Evolutionary conservation across 2,113 vertebrate genomes (phyloP).

Genomic region (Myxocyprinus asiaticus): DNA sequence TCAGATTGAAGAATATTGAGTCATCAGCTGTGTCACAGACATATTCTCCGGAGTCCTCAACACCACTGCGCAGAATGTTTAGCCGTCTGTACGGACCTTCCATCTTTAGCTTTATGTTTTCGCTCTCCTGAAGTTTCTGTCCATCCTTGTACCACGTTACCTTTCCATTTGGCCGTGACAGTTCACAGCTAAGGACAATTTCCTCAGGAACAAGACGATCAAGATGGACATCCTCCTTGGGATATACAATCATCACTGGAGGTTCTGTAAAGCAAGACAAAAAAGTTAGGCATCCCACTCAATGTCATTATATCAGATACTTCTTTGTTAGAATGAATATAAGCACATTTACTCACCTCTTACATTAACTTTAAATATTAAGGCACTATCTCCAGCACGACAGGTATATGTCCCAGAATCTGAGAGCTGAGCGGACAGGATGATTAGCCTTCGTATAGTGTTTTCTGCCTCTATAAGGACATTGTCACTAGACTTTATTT

Average conservation of each 20-base stretch:
- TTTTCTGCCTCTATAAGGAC: conserved; percentile 61
- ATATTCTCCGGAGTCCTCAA: conserved; percentile 85
- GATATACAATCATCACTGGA: conserved; percentile 81
- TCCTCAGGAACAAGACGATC: conserved; percentile 78
- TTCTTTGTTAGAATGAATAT: too few relatives aligned
- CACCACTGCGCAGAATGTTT: conserved; percentile 76
- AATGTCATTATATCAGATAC: background rate
- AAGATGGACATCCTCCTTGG: conserved; percentile 81
- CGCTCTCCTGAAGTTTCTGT: conserved; percentile 78
- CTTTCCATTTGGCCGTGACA: conserved; percentile 72
- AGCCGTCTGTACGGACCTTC: conserved; percentile 79
- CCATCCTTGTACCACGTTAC: conserved; percentile 90
- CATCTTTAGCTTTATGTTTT: conserved; percentile 77
- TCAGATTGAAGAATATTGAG: conserved; percentile 86
- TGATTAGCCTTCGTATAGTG: conserved; percentile 60
- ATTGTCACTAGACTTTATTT: conserved; percentile 63
- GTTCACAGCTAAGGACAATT: conserved; percentile 86
- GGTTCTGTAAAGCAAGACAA: conserved; percentile 74
- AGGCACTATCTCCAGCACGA: conserved; percentile 70
- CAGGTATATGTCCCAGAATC: conserved; percentile 77
- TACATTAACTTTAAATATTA: conserved; percentile 78
- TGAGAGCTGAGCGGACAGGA: conserved; percentile 65
- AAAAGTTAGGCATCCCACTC: background rate
- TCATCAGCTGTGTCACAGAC: conserved; percentile 86
- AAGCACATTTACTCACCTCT: conserved; percentile 66